These are phyloP conservation scores for Drosophila auraria DNA, from an alignment of 1,140 invertebrate genomes.

Conservation along the genomic window DNA sequence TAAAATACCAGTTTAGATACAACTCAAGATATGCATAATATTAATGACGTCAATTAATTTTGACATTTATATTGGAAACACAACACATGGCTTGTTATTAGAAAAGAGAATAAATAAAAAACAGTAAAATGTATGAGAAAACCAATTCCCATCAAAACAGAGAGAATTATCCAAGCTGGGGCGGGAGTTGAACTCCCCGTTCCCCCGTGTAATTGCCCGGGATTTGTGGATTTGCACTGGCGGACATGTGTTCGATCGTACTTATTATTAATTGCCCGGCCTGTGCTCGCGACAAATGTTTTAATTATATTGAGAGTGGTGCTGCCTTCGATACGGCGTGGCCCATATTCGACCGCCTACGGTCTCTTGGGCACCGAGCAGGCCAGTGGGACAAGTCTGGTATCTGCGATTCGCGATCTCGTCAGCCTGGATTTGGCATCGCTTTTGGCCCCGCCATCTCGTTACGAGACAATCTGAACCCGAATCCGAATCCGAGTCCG, in stretches of 20 bases:
- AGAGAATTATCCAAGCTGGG: background rate
- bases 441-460: constrained; percentile 8
- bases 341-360: constrained; percentile 46
- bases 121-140: background rate
- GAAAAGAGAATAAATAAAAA: background rate
- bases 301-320: constrained; percentile 66
- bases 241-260: constrained; percentile 32
- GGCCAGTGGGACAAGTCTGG: constrained; percentile 70
- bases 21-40: constrained; percentile 13
- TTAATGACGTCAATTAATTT: constrained; percentile 17
- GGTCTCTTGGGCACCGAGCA: constrained; percentile 43
- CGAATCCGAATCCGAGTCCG: constrained; percentile 18
- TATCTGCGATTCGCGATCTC: constrained; percentile 41
- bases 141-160: background rate
- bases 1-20: constrained; percentile 19
- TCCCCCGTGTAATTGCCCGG: background rate
- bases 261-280: constrained; percentile 60
- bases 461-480: constrained; percentile 22
- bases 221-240: constrained; percentile 18
- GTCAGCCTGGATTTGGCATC: constrained; percentile 8
- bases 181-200: background rate
- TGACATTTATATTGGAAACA: constrained; percentile 14
- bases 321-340: constrained; percentile 44
- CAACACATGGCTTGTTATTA: background rate
- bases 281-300: constrained; percentile 65